Base-by-base conservation (phyloP, 2,797 vertebrate species). In the Urosaurus nigricauda region DNA sequence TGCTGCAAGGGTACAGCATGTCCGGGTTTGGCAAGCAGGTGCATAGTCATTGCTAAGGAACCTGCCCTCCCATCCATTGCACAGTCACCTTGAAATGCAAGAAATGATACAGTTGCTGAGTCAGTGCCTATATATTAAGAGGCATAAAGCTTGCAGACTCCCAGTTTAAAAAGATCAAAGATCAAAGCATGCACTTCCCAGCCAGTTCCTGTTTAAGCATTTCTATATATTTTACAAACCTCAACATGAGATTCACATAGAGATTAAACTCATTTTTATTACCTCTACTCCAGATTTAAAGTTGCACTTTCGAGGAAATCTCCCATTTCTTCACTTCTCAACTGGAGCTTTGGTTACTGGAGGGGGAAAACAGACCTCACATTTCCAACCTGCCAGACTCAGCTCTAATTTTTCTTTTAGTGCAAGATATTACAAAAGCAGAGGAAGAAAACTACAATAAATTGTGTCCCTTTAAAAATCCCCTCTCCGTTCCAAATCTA, bases 1-100 rank as follows among this genome's bases (percentile, higher is more conserved):
- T 97, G 98, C 96, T 98, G 98, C 94, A 99, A 96, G 29, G 97
- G 95, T 16, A 94, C 90, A 0, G 98, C 98, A 12, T 97, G 97
- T 53, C 98, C 98, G 0, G 95, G 96, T 89, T 96, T 97, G 88
- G 98, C 95, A 0, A 99, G 97, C 40, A 99, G 97, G 92, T 99
- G 98, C 90, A 99, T 92, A 17, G 98, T 97, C 96, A 99, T 94
- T 78, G 95, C 92, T 60, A 96, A 95, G 19, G 91, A 84, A 84
- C 96, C 97, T 70, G 92, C 93, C 53, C 79, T 63, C 13, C 92
- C 95, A 40, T 94, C 95, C 94, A 97, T 97, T 79, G 94, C 83
- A 84, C 94, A 83, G 78, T 95, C 88, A 93, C 92, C 96, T 97
- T 19, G 37, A 75, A 87, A 89, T 16, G 88, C 13, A 56, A 88